Percentiles rank a stretch among this genome's conserved stretches.
These are phyloP conservation scores for Lutjanus campechanus DNA, from an alignment of 2,797 vertebrate genomes.

Conservation along the genomic window DNA sequence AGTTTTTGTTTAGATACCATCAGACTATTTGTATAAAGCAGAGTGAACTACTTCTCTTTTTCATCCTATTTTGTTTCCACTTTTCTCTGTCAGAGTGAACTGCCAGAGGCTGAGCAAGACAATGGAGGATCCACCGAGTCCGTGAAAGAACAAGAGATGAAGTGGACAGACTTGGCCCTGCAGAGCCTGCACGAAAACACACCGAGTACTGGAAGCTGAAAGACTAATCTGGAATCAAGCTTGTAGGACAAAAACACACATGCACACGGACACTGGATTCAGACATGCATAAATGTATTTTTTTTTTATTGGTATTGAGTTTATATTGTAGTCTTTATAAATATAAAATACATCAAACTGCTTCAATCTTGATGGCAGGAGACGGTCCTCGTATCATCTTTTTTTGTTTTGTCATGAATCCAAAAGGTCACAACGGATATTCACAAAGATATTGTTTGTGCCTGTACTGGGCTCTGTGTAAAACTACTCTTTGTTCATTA, in stretches of 20 bases:
- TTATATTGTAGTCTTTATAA: conserved; percentile 3
- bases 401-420: neutral
- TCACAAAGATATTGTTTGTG: neutral
- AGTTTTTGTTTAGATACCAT: neutral
- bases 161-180: conserved; percentile 96
- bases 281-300: neutral
- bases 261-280: neutral
- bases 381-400: neutral
- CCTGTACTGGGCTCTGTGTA: neutral
- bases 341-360: neutral
- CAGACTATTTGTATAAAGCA: neutral
- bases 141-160: conserved; percentile 99
- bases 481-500: neutral
- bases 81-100: conserved; percentile 89
- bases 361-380: neutral
- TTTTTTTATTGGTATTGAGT: neutral
- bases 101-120: conserved; percentile 98
- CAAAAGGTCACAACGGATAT: neutral
- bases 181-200: conserved; percentile 97
- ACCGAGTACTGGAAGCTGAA: conserved; percentile 89
- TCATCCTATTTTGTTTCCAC: conserved; percentile 5
- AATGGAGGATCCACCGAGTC: conserved; percentile 97
- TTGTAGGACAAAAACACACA: conserved; percentile 9
- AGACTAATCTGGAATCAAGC: conserved; percentile 6
- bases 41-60: neutral